phyloP scores from a whole-genome alignment of 1,140 invertebrate species.

The Varroa destructor region DNA sequence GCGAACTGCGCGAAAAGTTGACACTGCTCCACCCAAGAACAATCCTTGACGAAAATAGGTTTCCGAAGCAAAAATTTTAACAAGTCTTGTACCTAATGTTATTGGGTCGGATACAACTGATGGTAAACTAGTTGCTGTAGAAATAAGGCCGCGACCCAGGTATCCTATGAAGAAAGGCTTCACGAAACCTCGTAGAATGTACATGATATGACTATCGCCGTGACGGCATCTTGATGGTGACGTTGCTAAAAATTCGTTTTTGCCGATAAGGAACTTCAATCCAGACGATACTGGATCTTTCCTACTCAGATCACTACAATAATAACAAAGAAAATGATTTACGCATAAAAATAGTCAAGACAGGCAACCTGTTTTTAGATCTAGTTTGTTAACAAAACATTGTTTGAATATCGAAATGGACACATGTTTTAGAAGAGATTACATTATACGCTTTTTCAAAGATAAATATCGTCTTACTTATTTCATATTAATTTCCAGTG shows the following conservation, averaged over 20 bases:
- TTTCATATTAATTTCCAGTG: no score
- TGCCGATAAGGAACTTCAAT: conserved; percentile 14
- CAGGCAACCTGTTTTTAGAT: no score
- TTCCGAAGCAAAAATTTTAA: no score
- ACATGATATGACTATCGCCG: neutral
- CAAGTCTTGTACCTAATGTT: no score
- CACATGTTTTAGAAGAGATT: no score
- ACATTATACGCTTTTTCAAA: no score
- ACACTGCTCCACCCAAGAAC: conserved; percentile 1
- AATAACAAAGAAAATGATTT: neutral
- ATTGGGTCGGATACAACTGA: no score
- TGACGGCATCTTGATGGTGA: neutral
- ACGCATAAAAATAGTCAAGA: no score
- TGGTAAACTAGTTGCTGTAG: neutral
- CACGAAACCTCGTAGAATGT: neutral
- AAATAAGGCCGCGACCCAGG: neutral
- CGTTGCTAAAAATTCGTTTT: neutral
- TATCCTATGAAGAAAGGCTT: conserved; percentile 7
- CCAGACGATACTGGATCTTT: conserved; percentile 6
- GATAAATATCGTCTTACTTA: no score
- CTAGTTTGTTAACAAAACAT: no score
- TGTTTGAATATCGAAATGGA: no score
- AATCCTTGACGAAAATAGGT: neutral
- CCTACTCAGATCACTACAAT: neutral
- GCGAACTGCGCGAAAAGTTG: neutral